Evolutionary conservation across 2,113 vertebrate species (phyloP).

Genomic region (Hippopotamus amphibius): DNA sequence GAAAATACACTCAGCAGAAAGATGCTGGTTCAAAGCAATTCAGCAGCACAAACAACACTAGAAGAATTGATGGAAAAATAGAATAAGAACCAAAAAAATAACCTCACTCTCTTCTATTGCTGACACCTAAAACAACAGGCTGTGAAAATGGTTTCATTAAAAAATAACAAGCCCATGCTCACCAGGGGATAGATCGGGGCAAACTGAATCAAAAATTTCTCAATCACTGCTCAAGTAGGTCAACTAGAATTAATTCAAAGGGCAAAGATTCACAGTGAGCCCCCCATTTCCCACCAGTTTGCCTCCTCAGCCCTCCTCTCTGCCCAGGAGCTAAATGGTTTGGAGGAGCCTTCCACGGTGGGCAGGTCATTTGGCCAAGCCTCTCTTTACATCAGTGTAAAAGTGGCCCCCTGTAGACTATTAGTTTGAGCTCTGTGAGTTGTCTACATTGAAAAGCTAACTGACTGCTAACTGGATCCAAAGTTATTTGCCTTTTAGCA

Average conservation of each 20-base stretch:
- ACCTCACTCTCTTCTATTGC: conserved; percentile 67
- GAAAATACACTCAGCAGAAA: background rate
- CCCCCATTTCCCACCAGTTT: conserved; percentile 5
- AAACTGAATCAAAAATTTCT: conserved; percentile 87
- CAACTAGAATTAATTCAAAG: conserved; percentile 95
- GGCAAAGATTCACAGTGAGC: conserved; percentile 89
- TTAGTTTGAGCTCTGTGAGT: conserved; percentile 71
- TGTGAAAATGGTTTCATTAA: conserved; percentile 89
- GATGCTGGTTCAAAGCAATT: conserved; percentile 50
- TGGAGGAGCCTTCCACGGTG: background rate
- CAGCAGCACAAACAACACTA: background rate
- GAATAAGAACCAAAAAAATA: conserved; percentile 59
- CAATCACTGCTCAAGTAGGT: conserved; percentile 94
- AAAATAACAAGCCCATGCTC: conserved; percentile 88
- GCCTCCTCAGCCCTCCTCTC: background rate
- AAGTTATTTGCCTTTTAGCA: conserved; percentile 74
- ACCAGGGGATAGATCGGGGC: conserved; percentile 85
- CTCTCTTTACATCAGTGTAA: conserved; percentile 17
- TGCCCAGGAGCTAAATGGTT: background rate
- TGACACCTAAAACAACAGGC: conserved; percentile 86
- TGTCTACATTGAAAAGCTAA: conserved; percentile 55
- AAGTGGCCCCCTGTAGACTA: background rate
- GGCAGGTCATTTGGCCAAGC: background rate
- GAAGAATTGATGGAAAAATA: conserved; percentile 76
- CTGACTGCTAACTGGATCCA: conserved; percentile 60